These are phyloP conservation scores for Nysson spinosus DNA, from an alignment of 2,888 invertebrate genomes.

Conservation along the genomic window DNA sequence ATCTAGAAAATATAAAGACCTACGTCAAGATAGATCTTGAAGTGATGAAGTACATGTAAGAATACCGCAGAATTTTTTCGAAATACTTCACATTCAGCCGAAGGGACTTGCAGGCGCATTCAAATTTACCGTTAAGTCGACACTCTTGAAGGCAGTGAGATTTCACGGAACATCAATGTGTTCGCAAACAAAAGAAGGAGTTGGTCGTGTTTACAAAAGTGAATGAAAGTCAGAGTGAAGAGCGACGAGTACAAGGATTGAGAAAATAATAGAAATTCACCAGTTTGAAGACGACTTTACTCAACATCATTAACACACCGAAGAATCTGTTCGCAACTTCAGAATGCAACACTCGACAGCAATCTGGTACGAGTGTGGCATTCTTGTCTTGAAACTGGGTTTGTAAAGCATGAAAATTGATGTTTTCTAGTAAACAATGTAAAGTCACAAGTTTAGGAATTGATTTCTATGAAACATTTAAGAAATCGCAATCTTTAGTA, in stretches of 20 bases:
- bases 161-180: constrained; percentile 44
- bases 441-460: too few relatives aligned
- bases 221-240: constrained; percentile 40
- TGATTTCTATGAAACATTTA: too few relatives aligned
- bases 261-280: constrained; percentile 50
- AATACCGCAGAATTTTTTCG: constrained; percentile 5
- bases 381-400: too few relatives aligned
- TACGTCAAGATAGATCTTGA: too few relatives aligned
- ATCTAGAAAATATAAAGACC: too few relatives aligned
- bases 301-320: constrained; percentile 61
- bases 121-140: constrained; percentile 32
- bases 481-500: too few relatives aligned
- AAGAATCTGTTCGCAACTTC: constrained; percentile 51
- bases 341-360: background rate
- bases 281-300: constrained; percentile 48
- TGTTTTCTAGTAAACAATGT: too few relatives aligned
- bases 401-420: too few relatives aligned
- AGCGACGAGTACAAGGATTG: constrained; percentile 42
- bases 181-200: constrained; percentile 35
- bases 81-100: constrained; percentile 7
- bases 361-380: background rate
- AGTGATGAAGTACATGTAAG: constrained; percentile 7
- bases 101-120: constrained; percentile 19
- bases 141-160: constrained; percentile 16
- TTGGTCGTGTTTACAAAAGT: constrained; percentile 48